Base-by-base conservation (phyloP, 2,113 vertebrate species). In the Nettapus auritus region DNA sequence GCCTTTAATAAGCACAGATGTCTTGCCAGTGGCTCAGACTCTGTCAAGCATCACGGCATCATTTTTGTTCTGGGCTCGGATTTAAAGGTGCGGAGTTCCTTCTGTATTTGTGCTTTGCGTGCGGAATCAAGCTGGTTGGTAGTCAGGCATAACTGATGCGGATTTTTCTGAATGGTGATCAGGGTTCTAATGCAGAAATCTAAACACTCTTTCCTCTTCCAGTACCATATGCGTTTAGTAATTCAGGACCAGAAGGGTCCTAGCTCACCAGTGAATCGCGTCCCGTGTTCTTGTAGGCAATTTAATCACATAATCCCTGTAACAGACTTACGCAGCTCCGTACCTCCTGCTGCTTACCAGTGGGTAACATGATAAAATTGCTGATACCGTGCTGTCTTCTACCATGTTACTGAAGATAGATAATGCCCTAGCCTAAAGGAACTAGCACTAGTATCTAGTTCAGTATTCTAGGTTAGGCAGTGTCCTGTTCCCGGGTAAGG, bases 1-100 rank as follows among this genome's bases (percentile, higher is more conserved):
- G 42, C 63, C 82, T 95, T 97, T 96, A 76, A 82, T 93, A 91
- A 88, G 78, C 75, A 94, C 88, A 93, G 94, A 94, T 93, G 88
- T 57, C 78, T 90, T 96, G 86, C 88, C 85, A 71, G 78, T 69
- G 57, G 29, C 57, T 94, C 50, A 75, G 89, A 46, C 23, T 31
- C 60, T 94, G 94, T 96, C 83, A 96, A 55, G 92, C 89, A 57
- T 82, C 88, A 55, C 60, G 68, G 86, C 52, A 56, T 87, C 68
- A 29, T 46, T 86, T 88, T 95, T 88, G 94, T 84, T 63, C n/a
- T 15, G 16, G 38, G 18, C 75, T 82, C 56, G 70, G 75, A 82
- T 28, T 31, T 12, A 29, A 36, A 90, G 75, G 59, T 79, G 5
- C 20, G 77, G 75, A 60, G 36, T 40, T 31, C 56, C 86, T 73